These are phyloP conservation scores for Nerophis ophidion DNA, from an alignment of 2,113 vertebrate species.

Conservation along the genomic window DNA sequence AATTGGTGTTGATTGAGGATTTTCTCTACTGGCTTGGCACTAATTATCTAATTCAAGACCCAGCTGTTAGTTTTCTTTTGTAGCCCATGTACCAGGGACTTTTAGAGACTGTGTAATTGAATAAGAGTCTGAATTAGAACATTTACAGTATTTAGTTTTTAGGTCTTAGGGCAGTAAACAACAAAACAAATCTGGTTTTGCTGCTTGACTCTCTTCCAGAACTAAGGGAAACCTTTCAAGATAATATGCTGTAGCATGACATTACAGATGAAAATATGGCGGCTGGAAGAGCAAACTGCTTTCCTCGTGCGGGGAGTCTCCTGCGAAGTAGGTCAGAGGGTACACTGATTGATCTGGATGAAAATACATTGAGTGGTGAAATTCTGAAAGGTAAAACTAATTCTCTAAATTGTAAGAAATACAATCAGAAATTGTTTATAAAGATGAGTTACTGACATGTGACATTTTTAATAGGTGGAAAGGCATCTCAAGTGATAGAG, in stretches of 20 bases:
- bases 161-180: too few species aligned
- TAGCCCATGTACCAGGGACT: too few species aligned
- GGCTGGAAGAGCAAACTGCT: constrained; percentile 63
- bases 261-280: constrained; percentile 77
- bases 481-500: constrained; percentile 15
- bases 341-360: constrained; percentile 80
- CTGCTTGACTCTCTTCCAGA: too few species aligned
- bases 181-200: too few species aligned
- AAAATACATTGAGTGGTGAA: constrained; percentile 33
- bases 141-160: too few species aligned
- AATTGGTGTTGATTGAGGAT: too few species aligned
- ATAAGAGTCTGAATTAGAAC: too few species aligned
- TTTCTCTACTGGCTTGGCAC: too few species aligned
- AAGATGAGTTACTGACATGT: neutral
- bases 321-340: constrained; percentile 83
- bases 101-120: too few species aligned
- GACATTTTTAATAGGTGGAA: constrained; percentile 48
- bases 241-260: neutral
- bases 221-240: too few species aligned
- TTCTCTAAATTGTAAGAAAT: neutral
- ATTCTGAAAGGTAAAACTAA: constrained; percentile 65
- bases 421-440: neutral
- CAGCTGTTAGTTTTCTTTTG: too few species aligned
- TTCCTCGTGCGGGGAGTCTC: constrained; percentile 65
- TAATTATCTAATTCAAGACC: too few species aligned